These are phyloP conservation scores for Chromis chromis DNA, from an alignment of 2,797 vertebrate genomes.

Conservation along the genomic window DNA sequence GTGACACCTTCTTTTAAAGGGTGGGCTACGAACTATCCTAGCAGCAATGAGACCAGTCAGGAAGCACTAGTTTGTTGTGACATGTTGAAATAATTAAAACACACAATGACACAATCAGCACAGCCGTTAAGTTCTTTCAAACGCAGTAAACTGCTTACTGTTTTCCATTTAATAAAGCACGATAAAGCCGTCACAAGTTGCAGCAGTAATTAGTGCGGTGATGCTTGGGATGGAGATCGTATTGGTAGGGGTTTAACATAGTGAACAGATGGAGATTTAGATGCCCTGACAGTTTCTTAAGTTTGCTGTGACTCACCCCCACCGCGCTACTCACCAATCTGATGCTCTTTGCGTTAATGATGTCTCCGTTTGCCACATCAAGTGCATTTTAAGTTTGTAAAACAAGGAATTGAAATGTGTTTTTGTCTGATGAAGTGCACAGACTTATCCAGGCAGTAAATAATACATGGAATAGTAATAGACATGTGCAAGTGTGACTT, in stretches of 20 bases:
- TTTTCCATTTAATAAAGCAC: neutral
- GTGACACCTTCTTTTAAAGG: constrained; percentile 2
- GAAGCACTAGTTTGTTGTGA: neutral
- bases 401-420: neutral
- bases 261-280: constrained; percentile 84
- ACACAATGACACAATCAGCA: constrained; percentile 3
- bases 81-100: neutral
- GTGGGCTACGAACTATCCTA: constrained; percentile 1
- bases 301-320: constrained; percentile 64
- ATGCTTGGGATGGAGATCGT: constrained; percentile 19
- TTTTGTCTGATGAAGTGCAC: neutral
- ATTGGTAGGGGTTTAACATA: constrained; percentile 60
- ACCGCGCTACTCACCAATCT: constrained; percentile 29
- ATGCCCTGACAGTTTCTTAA: constrained; percentile 71
- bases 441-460: neutral
- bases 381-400: constrained; percentile 11
- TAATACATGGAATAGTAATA: neutral
- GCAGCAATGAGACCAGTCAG: neutral
- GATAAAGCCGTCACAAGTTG: neutral
- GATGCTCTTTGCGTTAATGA: constrained; percentile 33
- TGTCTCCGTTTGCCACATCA: constrained; percentile 22
- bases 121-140: neutral
- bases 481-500: constrained; percentile 22
- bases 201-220: constrained; percentile 2
- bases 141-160: neutral